Base-by-base conservation (phyloP, 2,797 vertebrate species). In the Scarus forsteni region DNA sequence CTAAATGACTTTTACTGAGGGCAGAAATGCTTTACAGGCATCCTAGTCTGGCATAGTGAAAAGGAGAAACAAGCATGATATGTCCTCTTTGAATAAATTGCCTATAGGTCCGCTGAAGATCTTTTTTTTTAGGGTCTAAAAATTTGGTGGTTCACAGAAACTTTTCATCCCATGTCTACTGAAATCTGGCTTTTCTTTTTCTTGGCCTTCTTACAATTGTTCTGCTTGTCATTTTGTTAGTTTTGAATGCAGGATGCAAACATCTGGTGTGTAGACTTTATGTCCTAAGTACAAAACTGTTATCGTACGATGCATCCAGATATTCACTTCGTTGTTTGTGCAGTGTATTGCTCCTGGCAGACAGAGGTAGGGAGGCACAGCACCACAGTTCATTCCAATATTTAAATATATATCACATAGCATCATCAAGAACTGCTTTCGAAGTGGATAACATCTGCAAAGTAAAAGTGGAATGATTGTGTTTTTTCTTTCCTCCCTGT, bases 401-500 rank as follows among this genome's bases (percentile, higher is more conserved):
- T 70, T 13, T 54, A 36, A 66, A 86, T 27, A 27, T 49, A 38
- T 67, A 67, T 70, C 49, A 60, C 54, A 7, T 40, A 77, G 66
- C 60, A 61, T 77, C 51, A 59, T 16, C 0, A 8, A 52, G 52
- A 75, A 79, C 61, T 56, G 60, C 66, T 72, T 51, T 16, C 27
- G 52, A 52, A 69, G 56, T 61, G 54, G 35, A 62, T 1, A 79
- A 73, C 86, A 84, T 84, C 83, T 89, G 89, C 84, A 76, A 53
- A 53, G 76, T 53, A 75, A 54, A 87, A 79, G 69, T 74, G 77
- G 48, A 82, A 49, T 73, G 52, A 83, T 57, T 14, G 65, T 76
- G 27, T 78, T 81, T 55, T 69, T 19, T 36, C 27, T 66, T 72
- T 59, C 72, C 70, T 73, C 51, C 60, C 36, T 11, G 60, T 77